phyloP scores from a whole-genome alignment of 2,797 vertebrate genomes.

The Fundulus diaphanus region DNA sequence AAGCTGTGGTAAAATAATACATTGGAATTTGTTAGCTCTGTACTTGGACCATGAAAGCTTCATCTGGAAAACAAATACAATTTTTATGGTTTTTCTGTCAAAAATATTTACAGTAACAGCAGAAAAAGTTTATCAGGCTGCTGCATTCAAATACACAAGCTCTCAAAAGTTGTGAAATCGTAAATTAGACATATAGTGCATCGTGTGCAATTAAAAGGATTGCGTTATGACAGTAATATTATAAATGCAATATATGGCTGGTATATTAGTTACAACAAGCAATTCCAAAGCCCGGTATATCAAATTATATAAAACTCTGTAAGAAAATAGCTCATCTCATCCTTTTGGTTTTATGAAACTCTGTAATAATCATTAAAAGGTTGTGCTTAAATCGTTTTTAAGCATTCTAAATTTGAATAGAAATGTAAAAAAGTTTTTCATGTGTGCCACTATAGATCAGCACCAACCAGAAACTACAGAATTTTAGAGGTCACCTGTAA shows the following conservation, averaged over 20 bases:
- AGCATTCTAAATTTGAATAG: background rate
- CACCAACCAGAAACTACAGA: background rate
- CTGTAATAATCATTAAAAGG: too few species aligned
- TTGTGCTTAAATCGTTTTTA: background rate
- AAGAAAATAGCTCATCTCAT: background rate
- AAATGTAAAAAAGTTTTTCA: background rate
- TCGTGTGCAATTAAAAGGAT: background rate
- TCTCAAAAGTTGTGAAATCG: background rate
- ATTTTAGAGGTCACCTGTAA: background rate
- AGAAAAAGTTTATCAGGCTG: conserved; percentile 1
- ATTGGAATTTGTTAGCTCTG: background rate
- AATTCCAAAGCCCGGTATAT: background rate
- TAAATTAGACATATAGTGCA: background rate
- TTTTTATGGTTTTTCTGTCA: background rate
- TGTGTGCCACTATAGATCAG: background rate
- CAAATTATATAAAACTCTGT: background rate
- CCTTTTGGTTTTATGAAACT: background rate
- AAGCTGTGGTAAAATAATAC: background rate
- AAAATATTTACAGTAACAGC: rapidly evolving
- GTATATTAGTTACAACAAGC: background rate
- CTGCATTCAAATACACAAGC: background rate
- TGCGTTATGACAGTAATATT: background rate
- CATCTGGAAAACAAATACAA: background rate
- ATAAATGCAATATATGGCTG: background rate
- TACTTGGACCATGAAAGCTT: background rate